Base-by-base conservation (phyloP, 2,797 vertebrate species). In the Alosa sapidissima region DNA sequence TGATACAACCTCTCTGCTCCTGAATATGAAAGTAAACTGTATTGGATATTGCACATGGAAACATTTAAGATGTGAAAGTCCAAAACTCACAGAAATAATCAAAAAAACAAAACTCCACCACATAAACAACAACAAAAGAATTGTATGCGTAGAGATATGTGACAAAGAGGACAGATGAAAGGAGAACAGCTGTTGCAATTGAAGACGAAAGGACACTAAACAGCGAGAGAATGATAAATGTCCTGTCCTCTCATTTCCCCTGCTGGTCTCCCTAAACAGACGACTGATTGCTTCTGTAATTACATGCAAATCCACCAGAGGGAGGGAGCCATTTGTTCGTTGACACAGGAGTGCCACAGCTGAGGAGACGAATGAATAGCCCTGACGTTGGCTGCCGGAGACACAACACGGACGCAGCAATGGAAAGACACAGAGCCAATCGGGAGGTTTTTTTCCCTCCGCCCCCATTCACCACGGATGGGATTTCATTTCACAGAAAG, bases 271-370 rank as follows among this genome's bases (percentile, higher is more conserved):
- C 45, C 78, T 82, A 86, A 87, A 86, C 83, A 72, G 81, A 86
- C 54, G 85, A n/a, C 81, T 83, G 85, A 86, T 86, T 83, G 82
- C 82, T 88, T 86, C 83, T 84, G 65, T 85, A 86, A 88, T 88
- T 81, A 87, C 84, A 85, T 75, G 51, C 52, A 82, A 84, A 83
- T 81, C 82, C 62, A 84, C 51, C 21, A 82, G 85, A 85, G 84
- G 52, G 48, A 82, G 14, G 68, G 41, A 78, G 24, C 78, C 19
- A 33, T 86, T 85, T 72, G 48, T 21, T n/a, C 85, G 47, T 81
- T 60, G 82, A 83, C 84, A 82, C 72, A 81, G 16, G 48, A 83
- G 41, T 10, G 19, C 45, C 82, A 83, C 72, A 54, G 55, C 45
- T 48, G 82, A n/a, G 41, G 65, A 48, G 75, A 8, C 41, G 33